Evolutionary conservation across 1,140 invertebrate genomes (phyloP).

Genomic region (Agrypnia vestita): DNA sequence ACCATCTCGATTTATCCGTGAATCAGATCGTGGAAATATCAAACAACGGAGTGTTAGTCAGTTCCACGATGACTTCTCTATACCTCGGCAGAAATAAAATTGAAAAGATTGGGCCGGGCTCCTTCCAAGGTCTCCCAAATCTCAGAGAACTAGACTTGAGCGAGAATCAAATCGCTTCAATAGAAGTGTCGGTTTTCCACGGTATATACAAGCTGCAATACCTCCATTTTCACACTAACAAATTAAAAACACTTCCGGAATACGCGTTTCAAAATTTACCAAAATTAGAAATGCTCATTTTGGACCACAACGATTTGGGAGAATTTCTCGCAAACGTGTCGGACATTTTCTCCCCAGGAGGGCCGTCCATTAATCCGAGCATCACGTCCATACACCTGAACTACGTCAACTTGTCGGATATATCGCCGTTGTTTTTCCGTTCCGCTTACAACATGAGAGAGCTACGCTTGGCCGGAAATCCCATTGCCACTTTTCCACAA

Average conservation of each 20-base stretch:
- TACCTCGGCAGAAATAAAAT: constrained; percentile 69
- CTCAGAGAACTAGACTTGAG: constrained; percentile 73
- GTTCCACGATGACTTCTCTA: constrained; percentile 59
- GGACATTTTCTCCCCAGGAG: constrained; percentile 64
- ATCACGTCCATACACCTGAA: constrained; percentile 65
- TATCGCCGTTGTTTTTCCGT: constrained; percentile 67
- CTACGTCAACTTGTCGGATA: constrained; percentile 63
- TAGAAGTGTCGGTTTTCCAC: constrained; percentile 69
- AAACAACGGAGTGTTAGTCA: constrained; percentile 19
- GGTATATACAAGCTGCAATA: constrained; percentile 69
- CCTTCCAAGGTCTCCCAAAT: constrained; percentile 66
- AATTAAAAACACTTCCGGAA: constrained; percentile 67
- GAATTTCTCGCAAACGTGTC: constrained; percentile 42
- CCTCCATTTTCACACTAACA: constrained; percentile 73
- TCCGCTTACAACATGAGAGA: constrained; percentile 67
- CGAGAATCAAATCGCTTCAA: constrained; percentile 68
- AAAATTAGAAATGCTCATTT: constrained; percentile 68
- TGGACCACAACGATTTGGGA: constrained; percentile 69
- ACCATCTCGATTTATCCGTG: constrained; percentile 66
- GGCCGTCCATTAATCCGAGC: constrained; percentile 66
- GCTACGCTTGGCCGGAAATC: constrained; percentile 66
- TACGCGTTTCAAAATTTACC: constrained; percentile 68
- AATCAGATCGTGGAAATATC: constrained; percentile 64
- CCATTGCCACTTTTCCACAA: constrained; percentile 65
- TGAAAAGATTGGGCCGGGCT: constrained; percentile 63